A percentile compares a stretch with the other conserved stretches of the same genome.
Conservation (phyloP, 2,888 invertebrate genomes). For the Tenodera sinensis region DNA sequence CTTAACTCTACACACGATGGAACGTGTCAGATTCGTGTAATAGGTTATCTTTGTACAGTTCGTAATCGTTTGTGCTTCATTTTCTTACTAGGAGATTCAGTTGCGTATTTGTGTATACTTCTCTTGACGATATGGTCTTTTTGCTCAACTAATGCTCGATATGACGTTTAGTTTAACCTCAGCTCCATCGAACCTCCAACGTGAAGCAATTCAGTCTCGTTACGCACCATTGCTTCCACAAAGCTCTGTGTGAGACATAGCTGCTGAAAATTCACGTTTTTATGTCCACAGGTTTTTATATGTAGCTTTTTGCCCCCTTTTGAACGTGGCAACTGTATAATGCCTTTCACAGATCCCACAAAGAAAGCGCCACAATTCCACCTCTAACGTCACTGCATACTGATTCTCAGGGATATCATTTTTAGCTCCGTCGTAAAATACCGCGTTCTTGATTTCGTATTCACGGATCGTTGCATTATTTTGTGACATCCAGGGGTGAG, state of each 20-base stretch:
- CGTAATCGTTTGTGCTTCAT: too few relatives aligned
- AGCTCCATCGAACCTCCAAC: neutral
- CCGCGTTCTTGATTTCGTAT: neutral
- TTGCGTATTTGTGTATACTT: neutral
- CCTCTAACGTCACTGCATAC: neutral
- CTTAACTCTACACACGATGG: too few relatives aligned
- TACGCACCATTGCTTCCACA: neutral
- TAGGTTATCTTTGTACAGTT: too few relatives aligned
- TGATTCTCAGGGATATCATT: neutral
- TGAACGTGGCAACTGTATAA: neutral
- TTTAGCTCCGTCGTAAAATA: neutral
- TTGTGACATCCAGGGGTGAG: neutral
- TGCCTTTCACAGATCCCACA: neutral
- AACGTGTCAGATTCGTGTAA: too few relatives aligned
- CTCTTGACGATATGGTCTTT: neutral
- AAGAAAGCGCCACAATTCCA: neutral
- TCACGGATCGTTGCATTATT: neutral
- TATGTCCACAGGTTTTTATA: neutral
- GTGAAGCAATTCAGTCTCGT: neutral
- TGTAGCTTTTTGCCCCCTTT: neutral
- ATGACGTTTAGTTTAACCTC: neutral
- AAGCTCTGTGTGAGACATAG: neutral
- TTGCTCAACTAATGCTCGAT: neutral
- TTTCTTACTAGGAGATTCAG: neutral
- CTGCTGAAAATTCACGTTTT: neutral